A percentile compares a stretch with the other conserved stretches of the same genome.
phyloP scores from a whole-genome alignment of 2,113 vertebrate species.

The Tragelaphus scriptus region DNA sequence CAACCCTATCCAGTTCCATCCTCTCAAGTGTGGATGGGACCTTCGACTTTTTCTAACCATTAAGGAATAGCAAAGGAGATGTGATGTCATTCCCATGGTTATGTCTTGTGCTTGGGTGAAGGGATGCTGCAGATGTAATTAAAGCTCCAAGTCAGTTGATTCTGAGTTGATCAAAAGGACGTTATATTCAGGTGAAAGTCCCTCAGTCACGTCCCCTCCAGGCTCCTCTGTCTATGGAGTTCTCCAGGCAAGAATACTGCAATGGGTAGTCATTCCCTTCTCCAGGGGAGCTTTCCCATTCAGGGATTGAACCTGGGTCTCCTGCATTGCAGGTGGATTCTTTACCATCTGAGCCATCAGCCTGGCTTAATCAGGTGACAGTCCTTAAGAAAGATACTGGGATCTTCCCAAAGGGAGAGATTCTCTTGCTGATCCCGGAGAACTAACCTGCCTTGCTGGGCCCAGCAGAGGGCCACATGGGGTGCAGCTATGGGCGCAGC shows the following conservation, averaged over 20 bases:
- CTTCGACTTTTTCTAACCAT: neutral
- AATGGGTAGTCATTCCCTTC: neutral
- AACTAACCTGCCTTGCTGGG: neutral
- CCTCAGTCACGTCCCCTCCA: neutral
- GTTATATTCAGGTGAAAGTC: neutral
- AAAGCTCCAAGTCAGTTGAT: neutral
- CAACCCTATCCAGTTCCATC: neutral
- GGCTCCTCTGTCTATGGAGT: neutral
- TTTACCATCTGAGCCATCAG: neutral
- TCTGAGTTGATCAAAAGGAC: neutral
- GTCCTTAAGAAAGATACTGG: neutral
- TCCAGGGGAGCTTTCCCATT: neutral
- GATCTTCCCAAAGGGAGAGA: neutral
- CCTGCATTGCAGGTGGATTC: neutral
- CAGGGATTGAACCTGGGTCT: neutral
- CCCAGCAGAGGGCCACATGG: neutral
- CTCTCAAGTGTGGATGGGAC: no score
- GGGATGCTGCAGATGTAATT: neutral
- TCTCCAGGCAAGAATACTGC: neutral
- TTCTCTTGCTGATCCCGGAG: neutral
- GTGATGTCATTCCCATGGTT: neutral
- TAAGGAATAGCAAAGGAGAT: neutral
- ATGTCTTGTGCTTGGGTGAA: neutral
- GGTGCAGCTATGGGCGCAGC: neutral
- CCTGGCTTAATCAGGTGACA: neutral